phyloP scores from a whole-genome alignment of 2,797 vertebrate species.

The Cetoscarus ocellatus region DNA sequence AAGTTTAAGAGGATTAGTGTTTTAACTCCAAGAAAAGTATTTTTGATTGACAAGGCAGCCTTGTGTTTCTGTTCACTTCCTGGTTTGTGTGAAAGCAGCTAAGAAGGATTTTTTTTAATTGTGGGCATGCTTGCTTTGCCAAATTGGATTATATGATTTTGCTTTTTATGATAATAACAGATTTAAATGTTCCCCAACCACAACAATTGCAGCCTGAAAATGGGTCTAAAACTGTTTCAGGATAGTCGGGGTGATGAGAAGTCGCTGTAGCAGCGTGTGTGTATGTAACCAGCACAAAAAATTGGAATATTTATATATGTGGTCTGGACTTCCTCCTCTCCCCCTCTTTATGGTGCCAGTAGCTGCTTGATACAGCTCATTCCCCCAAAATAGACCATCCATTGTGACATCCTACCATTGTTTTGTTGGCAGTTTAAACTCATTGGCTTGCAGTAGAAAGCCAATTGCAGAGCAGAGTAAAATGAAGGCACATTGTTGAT shows the following conservation, averaged over 20 bases:
- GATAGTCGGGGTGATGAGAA: neutral
- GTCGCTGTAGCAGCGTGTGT: neutral
- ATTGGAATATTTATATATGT: no score
- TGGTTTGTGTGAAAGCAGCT: conserved; percentile 2
- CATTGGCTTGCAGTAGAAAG: no score
- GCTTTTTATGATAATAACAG: conserved; percentile 5
- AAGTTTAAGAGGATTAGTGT: conserved; percentile 39
- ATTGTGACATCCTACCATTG: no score
- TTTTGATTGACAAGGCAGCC: conserved; percentile 12
- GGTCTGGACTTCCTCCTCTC: neutral
- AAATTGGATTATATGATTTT: neutral
- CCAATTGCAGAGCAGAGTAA: no score
- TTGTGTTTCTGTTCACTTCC: neutral
- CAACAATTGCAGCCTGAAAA: neutral
- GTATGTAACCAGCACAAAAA: no score
- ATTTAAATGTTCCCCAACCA: neutral
- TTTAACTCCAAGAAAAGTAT: neutral
- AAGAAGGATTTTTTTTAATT: conserved; percentile 5
- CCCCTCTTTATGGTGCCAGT: no score
- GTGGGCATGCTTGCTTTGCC: neutral
- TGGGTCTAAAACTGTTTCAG: neutral
- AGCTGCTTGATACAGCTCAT: no score
- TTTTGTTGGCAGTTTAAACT: no score
- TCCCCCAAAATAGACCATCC: no score
- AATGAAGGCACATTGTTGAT: no score